Conservation (phyloP, 2,888 invertebrate genomes). For the Latheticus oryzae region DNA sequence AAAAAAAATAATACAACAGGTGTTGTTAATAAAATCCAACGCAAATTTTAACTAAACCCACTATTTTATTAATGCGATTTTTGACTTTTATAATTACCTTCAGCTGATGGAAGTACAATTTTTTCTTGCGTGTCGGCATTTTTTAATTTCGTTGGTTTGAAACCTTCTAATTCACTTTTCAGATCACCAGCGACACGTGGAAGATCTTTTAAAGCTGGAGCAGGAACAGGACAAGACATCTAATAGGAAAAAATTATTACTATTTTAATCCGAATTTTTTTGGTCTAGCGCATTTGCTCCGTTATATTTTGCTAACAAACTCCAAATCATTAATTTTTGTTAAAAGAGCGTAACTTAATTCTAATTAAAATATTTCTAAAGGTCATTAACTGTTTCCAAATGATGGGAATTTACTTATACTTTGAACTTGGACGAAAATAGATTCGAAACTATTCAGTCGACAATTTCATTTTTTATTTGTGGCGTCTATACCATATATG, state of each 20-base stretch:
- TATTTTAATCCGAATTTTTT: conserved; percentile 3
- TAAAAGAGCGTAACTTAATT: conserved; percentile 29
- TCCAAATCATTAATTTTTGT: conserved; percentile 37
- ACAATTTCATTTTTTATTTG: conserved; percentile 29
- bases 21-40: no score
- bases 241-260: conserved; percentile 45
- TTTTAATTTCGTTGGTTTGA: conserved; percentile 88
- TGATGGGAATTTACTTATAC: conserved; percentile 30
- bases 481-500: conserved; percentile 36
- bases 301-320: conserved; percentile 35
- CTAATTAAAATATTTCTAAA: conserved; percentile 27
- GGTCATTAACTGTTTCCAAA: conserved; percentile 4
- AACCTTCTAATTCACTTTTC: conserved; percentile 91
- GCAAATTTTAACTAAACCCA: conserved; percentile 16
- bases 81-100: conserved; percentile 73
- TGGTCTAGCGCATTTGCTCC: conserved; percentile 33
- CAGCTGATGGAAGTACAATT: conserved; percentile 90
- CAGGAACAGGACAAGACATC: conserved; percentile 64
- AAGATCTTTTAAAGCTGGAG: conserved; percentile 85
- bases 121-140: conserved; percentile 93
- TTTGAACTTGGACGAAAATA: no score
- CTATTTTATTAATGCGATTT: conserved; percentile 18
- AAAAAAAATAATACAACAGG: conserved; percentile 18
- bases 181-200: conserved; percentile 90
- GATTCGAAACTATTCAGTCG: no score